Conservation (phyloP, 2,888 invertebrate genomes). For the Lithophane leautieri region DNA sequence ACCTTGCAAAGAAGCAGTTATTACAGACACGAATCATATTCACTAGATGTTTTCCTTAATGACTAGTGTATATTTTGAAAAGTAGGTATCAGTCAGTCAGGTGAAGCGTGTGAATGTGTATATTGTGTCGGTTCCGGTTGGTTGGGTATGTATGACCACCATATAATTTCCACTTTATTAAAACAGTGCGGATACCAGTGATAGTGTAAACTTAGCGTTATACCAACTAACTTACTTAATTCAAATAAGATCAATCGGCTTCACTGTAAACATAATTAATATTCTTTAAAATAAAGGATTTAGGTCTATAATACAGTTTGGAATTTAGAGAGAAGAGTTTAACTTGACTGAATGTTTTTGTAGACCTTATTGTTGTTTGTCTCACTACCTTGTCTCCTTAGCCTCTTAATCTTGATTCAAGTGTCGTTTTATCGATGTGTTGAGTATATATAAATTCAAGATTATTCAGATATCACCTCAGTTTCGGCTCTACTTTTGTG, state of each 20-base stretch:
- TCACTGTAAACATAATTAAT: neutral
- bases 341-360: conserved; percentile 2
- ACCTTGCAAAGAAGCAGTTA: neutral
- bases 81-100: conserved; percentile 9
- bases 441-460: conserved; percentile 62
- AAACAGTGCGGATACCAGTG: conserved; percentile 1
- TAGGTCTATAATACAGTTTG: neutral
- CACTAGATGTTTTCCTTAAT: conserved; percentile 17
- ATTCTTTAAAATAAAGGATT: neutral
- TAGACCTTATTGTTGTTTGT: conserved; percentile 13
- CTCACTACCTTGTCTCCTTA: conserved; percentile 12
- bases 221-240: neutral
- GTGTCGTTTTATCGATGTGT: conserved; percentile 39
- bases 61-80: conserved; percentile 24
- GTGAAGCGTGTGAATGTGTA: conserved; percentile 4
- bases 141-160: conserved; percentile 11
- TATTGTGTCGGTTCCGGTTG: conserved; percentile 19
- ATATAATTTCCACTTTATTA: conserved; percentile 1
- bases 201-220: neutral
- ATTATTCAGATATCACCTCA: conserved; percentile 35
- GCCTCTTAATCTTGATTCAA: conserved; percentile 39
- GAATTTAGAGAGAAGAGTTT: neutral
- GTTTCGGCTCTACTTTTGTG: conserved; percentile 27
- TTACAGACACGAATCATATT: neutral
- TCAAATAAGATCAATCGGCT: neutral